These are phyloP conservation scores for Zaprionus obscuricornis DNA, from an alignment of 2,888 invertebrate species.

Conservation along the genomic window DNA sequence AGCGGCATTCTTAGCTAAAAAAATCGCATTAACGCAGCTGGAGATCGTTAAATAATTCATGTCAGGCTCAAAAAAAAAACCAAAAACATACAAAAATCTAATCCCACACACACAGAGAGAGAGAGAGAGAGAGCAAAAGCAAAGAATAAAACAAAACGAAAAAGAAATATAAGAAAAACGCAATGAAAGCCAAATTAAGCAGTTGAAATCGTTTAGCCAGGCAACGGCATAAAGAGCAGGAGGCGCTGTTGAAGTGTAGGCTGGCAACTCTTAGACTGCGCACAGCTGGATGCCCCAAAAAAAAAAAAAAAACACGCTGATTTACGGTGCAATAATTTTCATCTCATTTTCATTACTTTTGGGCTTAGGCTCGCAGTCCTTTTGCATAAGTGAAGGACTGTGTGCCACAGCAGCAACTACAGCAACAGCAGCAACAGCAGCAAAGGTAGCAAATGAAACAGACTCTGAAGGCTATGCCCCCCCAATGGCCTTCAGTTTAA, in stretches of 20 bases:
- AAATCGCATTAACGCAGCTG: constrained; percentile 78
- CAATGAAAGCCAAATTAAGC: constrained; percentile 80
- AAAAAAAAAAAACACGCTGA: constrained; percentile 42
- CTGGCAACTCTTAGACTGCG: constrained; percentile 11
- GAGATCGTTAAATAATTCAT: constrained; percentile 80
- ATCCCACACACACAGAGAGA: no score
- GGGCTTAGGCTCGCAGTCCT: constrained; percentile 49
- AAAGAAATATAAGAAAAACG: constrained; percentile 48
- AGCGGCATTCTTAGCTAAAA: constrained; percentile 60
- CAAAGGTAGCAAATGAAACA: no score
- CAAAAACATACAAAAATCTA: constrained; percentile 6
- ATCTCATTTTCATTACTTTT: constrained; percentile 78
- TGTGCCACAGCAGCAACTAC: no score
- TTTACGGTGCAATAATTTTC: constrained; percentile 78
- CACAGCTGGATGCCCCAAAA: constrained; percentile 62
- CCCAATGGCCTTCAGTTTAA: constrained; percentile 3
- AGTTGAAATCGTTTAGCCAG: constrained; percentile 70
- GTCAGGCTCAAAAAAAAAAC: constrained; percentile 54
- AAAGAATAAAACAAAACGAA: constrained; percentile 3
- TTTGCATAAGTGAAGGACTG: no score
- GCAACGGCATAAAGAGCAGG: background rate
- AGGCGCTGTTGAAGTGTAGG: background rate
- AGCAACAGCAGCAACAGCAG: no score
- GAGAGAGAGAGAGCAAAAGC: no score
- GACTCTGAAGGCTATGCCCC: constrained; percentile 15